Evolutionary conservation across 1,140 invertebrate genomes (phyloP).

Genomic region (Planococcus citri): DNA sequence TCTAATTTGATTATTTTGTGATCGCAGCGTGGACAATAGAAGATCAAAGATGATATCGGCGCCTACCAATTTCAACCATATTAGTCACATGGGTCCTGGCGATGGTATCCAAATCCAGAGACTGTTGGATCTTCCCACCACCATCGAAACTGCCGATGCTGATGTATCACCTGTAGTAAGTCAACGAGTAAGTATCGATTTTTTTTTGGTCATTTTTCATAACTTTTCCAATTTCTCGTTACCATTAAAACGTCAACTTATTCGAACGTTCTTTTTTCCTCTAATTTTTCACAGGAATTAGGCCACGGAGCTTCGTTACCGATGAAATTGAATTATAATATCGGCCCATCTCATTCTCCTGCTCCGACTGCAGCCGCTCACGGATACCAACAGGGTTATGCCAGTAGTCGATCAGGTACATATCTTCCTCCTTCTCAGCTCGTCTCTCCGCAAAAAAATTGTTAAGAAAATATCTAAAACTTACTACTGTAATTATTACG

Average conservation of each 20-base stretch:
- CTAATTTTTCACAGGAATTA: not conserved
- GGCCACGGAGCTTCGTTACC: conserved; percentile 10
- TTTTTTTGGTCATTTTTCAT: too few relatives aligned
- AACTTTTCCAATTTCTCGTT: too few relatives aligned
- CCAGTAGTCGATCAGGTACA: not conserved
- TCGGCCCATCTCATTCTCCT: not conserved
- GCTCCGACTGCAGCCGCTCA: not conserved
- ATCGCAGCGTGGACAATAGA: conserved; percentile 54
- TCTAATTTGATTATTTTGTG: too few relatives aligned
- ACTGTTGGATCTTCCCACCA: conserved; percentile 80
- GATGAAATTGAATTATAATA: conserved; percentile 10
- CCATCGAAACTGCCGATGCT: conserved; percentile 57
- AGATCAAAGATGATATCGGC: conserved; percentile 91
- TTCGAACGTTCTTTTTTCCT: not conserved
- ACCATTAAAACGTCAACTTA: too few relatives aligned
- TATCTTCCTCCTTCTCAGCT: not conserved
- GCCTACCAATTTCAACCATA: conserved; percentile 96
- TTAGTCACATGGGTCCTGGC: conserved; percentile 96
- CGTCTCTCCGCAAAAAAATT: too few relatives aligned
- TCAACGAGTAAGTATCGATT: conserved; percentile 1
- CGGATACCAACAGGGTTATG: not conserved
- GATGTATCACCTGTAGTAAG: not conserved
- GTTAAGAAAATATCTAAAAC: too few relatives aligned
- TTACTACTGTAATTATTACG: too few relatives aligned
- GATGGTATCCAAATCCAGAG: conserved; percentile 88